Conservation (phyloP, 1,140 invertebrate species). For the Caenorhabditis inopinata region DNA sequence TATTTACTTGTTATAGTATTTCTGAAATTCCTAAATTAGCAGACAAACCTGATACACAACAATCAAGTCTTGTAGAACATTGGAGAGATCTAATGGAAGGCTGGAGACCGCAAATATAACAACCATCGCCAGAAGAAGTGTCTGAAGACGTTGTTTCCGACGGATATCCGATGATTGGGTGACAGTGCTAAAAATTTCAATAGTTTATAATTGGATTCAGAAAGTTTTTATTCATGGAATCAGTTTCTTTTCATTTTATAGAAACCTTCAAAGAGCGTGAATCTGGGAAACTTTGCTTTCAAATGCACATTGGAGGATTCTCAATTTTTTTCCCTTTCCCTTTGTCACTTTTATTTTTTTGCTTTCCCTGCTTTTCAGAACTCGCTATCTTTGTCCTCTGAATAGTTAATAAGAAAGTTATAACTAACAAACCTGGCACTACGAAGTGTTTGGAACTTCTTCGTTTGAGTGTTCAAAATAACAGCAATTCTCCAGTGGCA, state of each 20-base stretch:
- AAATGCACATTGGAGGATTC: too few species aligned
- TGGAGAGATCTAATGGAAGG: slow-evolving; percentile 50
- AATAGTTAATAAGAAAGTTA: neutral
- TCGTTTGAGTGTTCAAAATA: slow-evolving; percentile 38
- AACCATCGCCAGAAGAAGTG: slow-evolving; percentile 47
- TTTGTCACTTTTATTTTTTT: neutral
- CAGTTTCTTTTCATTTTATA: too few species aligned
- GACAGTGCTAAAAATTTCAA: neutral
- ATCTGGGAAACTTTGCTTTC: too few species aligned
- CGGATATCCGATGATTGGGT: slow-evolving; percentile 35
- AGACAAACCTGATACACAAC: slow-evolving; percentile 19
- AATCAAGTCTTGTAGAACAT: slow-evolving; percentile 48
- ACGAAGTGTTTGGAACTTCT: slow-evolving; percentile 38
- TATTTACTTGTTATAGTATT: too few species aligned
- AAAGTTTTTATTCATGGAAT: too few species aligned
- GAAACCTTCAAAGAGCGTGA: too few species aligned
- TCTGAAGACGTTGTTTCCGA: slow-evolving; percentile 51
- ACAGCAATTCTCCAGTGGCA: slow-evolving; percentile 51
- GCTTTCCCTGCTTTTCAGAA: neutral
- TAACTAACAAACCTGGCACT: neutral
- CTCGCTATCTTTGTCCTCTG: neutral
- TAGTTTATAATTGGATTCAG: too few species aligned
- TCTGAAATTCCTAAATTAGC: neutral
- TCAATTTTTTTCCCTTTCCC: too few species aligned
- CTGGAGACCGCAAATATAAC: slow-evolving; percentile 49